Percentiles rank a stretch among this genome's conserved stretches.
These are phyloP conservation scores for Enteromius viviparus DNA, from an alignment of 2,797 vertebrate genomes.

Conservation along the genomic window DNA sequence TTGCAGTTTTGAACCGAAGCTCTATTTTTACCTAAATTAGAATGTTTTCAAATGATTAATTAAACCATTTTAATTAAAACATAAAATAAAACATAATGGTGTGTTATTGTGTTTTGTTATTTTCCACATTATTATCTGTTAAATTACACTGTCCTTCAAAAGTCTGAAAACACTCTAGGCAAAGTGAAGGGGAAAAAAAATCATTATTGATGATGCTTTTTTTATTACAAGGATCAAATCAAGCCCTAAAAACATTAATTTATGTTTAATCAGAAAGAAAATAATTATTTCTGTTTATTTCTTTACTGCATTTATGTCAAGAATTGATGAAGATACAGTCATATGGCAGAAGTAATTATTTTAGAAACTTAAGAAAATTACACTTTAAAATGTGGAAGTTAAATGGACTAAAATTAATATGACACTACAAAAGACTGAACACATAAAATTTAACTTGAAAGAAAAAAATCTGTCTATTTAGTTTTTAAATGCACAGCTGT, in stretches of 20 bases:
- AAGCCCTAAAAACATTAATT: background rate
- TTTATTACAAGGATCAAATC: background rate
- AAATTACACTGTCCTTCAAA: constrained; percentile 3
- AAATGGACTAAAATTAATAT: background rate
- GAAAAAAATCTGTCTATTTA: background rate
- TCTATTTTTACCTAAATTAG: background rate
- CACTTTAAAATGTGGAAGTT: background rate
- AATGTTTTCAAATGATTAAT: background rate
- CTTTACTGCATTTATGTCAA: background rate
- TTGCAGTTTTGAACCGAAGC: background rate
- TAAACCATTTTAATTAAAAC: background rate
- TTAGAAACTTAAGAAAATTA: background rate
- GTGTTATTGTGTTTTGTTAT: background rate
- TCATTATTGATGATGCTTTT: background rate
- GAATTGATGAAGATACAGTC: background rate
- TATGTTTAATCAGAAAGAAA: constrained; percentile 6
- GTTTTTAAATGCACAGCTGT: background rate
- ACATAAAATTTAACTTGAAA: background rate
- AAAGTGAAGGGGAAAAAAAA: background rate
- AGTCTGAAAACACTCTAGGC: background rate
- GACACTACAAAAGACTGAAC: background rate
- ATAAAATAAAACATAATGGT: background rate
- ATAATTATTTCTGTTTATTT: background rate
- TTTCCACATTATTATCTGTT: background rate
- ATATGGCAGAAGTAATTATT: background rate